Conservation (phyloP, 2,113 vertebrate genomes). For the Myotis davidii region DNA sequence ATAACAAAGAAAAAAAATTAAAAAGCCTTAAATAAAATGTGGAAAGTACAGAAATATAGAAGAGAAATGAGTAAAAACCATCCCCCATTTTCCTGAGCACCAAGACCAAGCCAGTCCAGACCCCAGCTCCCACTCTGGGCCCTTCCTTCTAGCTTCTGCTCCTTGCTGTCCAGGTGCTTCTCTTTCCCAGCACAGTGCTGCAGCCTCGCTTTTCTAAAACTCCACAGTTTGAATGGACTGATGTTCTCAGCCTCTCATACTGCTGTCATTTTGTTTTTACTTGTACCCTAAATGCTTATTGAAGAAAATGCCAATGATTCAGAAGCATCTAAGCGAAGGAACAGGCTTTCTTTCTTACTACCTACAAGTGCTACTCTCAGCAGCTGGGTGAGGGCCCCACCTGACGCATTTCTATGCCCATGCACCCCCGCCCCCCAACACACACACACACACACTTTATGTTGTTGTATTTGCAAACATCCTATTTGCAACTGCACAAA, state of each 20-base stretch:
- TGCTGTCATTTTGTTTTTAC: neutral
- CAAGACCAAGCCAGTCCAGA: neutral
- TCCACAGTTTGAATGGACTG: neutral
- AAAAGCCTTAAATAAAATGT: neutral
- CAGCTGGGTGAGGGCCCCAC: neutral
- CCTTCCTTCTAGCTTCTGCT: neutral
- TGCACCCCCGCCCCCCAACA: neutral
- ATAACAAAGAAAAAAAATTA: neutral
- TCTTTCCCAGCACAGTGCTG: neutral
- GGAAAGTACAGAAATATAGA: neutral
- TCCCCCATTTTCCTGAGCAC: neutral
- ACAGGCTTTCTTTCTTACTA: neutral
- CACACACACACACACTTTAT: neutral
- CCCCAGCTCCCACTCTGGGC: neutral
- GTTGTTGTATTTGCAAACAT: neutral
- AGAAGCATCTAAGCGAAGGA: neutral
- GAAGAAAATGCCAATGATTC: slow-evolving; percentile 35
- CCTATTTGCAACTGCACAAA: neutral
- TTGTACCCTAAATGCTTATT: neutral
- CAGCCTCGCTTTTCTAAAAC: neutral
- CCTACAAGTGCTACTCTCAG: neutral
- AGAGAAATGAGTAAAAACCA: neutral
- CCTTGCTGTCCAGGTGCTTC: neutral
- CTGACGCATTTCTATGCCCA: neutral
- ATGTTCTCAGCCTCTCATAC: neutral